Conservation (phyloP, 2,797 vertebrate genomes). For the Limnodromus scolopaceus region DNA sequence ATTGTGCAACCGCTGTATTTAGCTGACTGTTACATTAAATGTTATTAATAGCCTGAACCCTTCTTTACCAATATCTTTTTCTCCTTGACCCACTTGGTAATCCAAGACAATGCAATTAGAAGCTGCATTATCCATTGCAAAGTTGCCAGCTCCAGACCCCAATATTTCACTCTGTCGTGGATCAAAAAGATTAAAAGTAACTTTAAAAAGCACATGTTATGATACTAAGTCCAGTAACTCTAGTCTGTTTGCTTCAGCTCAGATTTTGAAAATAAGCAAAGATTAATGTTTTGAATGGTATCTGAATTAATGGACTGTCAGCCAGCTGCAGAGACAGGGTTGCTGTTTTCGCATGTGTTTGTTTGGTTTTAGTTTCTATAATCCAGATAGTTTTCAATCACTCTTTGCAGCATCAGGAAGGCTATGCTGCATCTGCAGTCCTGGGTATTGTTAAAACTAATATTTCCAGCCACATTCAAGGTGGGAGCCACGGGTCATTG, state of each 20-base stretch:
- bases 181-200: slow-evolving; percentile 47
- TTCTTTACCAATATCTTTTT: not conserved
- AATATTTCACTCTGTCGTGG: not conserved
- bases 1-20: not conserved
- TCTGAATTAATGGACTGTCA: slow-evolving; percentile 26
- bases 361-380: not conserved
- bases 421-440: not conserved
- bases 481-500: not conserved
- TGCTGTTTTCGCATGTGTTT: slow-evolving; percentile 5
- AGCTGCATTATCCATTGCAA: not conserved
- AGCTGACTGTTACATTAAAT: not conserved
- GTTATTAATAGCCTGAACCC: not conserved
- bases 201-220: not conserved
- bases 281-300: slow-evolving; percentile 14
- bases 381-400: not conserved
- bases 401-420: not conserved
- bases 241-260: not conserved
- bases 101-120: not conserved
- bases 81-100: not conserved
- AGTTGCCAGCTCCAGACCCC: not conserved
- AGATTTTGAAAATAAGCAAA: slow-evolving; percentile 36
- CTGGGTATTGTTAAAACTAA: not conserved
- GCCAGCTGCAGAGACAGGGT: not conserved
- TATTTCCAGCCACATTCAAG: slow-evolving; percentile 5
- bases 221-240: slow-evolving; percentile 1